Base-by-base conservation (phyloP, 2,888 invertebrate genomes). In the Cerastis rubricosa region DNA sequence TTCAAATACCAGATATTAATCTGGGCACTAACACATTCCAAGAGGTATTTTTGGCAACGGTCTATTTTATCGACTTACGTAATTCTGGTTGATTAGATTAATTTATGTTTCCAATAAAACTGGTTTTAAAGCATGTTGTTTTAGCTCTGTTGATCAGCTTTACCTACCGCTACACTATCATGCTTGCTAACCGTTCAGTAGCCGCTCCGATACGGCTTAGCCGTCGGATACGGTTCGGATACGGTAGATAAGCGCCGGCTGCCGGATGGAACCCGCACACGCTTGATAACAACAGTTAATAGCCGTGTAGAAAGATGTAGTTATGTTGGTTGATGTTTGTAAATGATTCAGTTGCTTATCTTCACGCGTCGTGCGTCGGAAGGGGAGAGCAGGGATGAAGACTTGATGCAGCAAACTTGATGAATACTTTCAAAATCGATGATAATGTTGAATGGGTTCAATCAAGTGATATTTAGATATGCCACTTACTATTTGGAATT, bases 231-330 rank as follows among this genome's bases (percentile, higher is more conserved):
- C 71, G 49, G 64, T 64, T 67, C 73, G 65, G 81, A 73, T 51
- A 29, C 81, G 64, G 59, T n/a, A 71, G 77, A 84, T 84, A 84
- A 80, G 76, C 65, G 49, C 71, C 85, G 83, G 76, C 72, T 47
- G 49, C 63, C 78, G 67, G 81, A 65, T 57, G 72, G 71, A 78
- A 71, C 51, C 75, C 47, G 25, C 76, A 71, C 63, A 71, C 63
- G 71, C 45, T 59, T 68, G 64, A 77, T 81, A 77, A 74, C 81
- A 68, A 51, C 35, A 19, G 25, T 45, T 43, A 22, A 6, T 54
- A 61, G 70, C 57, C 61, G 6, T 63, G 43, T 29, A 35, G 59
- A 59, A 25, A 69, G 29, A 22, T 9, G 29, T 72, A 35, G 35
- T 17, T 47, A 8, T 45, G 22, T 70, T 51, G 25, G 43, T 66